phyloP scores from a whole-genome alignment of 2,888 invertebrate genomes.

The Luperina nickerlii region DNA sequence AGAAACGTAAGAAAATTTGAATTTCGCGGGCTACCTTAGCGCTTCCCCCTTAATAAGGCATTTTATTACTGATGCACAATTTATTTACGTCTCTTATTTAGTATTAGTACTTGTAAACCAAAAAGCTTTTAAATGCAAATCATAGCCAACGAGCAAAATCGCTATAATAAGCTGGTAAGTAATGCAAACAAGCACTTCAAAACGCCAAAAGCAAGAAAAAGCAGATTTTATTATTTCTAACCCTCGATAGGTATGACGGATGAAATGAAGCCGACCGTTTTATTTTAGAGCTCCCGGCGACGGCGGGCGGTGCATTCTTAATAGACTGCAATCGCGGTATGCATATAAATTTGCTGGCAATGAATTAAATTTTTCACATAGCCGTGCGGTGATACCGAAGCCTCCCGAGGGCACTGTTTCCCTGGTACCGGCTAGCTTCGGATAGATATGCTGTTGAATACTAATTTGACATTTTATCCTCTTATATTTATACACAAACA shows the following conservation, averaged over 20 bases:
- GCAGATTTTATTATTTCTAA: constrained; percentile 51
- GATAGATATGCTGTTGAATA: constrained; percentile 61
- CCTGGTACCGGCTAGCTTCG: constrained; percentile 58
- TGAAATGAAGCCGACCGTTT: constrained; percentile 79
- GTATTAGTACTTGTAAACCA: not conserved
- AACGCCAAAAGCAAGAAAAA: constrained; percentile 30
- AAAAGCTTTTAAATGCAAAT: constrained; percentile 13
- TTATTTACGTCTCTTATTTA: not conserved
- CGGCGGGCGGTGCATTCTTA: constrained; percentile 83
- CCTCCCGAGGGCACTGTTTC: constrained; percentile 64
- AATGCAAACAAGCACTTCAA: constrained; percentile 32
- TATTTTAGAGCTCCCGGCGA: constrained; percentile 74
- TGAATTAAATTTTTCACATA: constrained; percentile 86
- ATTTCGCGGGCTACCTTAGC: too few relatives aligned
- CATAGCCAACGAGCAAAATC: not conserved
- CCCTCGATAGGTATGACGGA: constrained; percentile 66
- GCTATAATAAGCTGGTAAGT: constrained; percentile 12
- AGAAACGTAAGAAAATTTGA: too few relatives aligned
- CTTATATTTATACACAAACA: constrained; percentile 25
- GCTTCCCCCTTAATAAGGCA: too few relatives aligned
- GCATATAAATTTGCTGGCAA: constrained; percentile 84
- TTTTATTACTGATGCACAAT: not conserved
- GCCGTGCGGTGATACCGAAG: constrained; percentile 73
- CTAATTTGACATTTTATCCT: constrained; percentile 60
- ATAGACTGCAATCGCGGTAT: constrained; percentile 84